Evolutionary conservation across 1,140 invertebrate genomes (phyloP), one percentile per base, ranked within the genome.

Genomic region (Ctenoplectra terminalis): DNA sequence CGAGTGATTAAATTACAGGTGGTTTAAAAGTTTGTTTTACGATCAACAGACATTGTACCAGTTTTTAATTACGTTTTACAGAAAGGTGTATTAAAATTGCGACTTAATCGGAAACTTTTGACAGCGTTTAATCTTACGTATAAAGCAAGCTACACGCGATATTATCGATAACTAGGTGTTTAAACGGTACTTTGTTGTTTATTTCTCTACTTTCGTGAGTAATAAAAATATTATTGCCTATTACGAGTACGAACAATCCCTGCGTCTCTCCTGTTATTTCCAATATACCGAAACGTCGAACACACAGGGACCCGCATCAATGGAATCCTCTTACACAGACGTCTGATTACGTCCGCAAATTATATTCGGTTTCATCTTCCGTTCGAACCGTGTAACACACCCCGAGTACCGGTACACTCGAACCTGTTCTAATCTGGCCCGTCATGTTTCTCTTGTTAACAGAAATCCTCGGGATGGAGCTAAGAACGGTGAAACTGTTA

Each of bases 381-480:
- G 15, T 4, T 26, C 48, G 7, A 23, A 15, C 13, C 40, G 13
- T n/a, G 29, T 20, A 40, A 60, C 56, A 20, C 34, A 8, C 1
- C 6, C 20, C 13, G n/a, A 15, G 2, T 17, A 20, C 48, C 23
- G 26, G n/a, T 3, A 20, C 34, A 15, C 31, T 26, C 37, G 67
- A 81, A 63, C 79, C 66, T 50, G 54, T 78, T 82, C 84, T 86
- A 87, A 87, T 46, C 54, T 81, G 50, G 23, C 40, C 70, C 46
- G 20, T 64, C 70, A 34, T 80, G 56, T 83, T 73, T 69, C 72
- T 70, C 56, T 48, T 89, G 79, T 87, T 84, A 63, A 72, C 85
- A 88, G 89, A 85, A 87, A 87, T 87, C 76, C 60, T 77, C 73
- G 70, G 84, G 84, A 93, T 92, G 92, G 87, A 89, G 76, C 72